Base-by-base conservation (phyloP, 1,140 invertebrate genomes). In the Dendrolimus punctatus region DNA sequence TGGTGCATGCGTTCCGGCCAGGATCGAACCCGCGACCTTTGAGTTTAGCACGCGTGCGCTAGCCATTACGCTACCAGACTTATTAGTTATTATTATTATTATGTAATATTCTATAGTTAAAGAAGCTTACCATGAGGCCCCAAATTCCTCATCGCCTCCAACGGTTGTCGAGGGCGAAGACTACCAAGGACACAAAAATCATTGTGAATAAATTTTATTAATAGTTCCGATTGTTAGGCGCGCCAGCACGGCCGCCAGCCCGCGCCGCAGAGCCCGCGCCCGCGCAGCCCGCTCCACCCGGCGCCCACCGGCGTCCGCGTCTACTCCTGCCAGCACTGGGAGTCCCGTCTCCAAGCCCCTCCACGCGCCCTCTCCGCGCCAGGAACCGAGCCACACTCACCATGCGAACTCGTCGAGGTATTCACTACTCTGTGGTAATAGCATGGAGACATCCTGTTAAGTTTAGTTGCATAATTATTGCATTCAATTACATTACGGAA, bases 261-360 rank as follows among this genome's bases (percentile, higher is more conserved):
- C 68, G 79, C 69, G 77, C 78, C 81, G 74, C 64, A 72, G 68
- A 77, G 79, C 71, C 73, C 73, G 71, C 68, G 58, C 59, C 58
- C 73, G 62, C 64, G 63, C 61, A 75, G 71, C 66, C 75, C 76
- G 37, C 69, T 71, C 53, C 79, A 80, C 60, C 77, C 78, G 49
- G 76, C 73, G 67, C 73, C 77, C 44, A 82, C 72, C 72, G 82
- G 83, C 61, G 83, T 87, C 56, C 81, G 86, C 62, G 83, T 84
- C 39, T 88, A 84, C 73, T 86, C 85, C 61, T 88, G 86, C 70
- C 80, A 85, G 65, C 86, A 88, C 65, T 88, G 86, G 85, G 86
- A 88, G 67, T 77, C 85, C 8, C 72, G 75, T 38, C 76, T 87
- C 50, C 64, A 57, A 51, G 79, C 73, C 53, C 77, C 72, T 60